A percentile compares a stretch with the other conserved stretches of the same genome.
These are phyloP conservation scores for Meteorus colon DNA, from an alignment of 2,888 invertebrate species.

Conservation along the genomic window DNA sequence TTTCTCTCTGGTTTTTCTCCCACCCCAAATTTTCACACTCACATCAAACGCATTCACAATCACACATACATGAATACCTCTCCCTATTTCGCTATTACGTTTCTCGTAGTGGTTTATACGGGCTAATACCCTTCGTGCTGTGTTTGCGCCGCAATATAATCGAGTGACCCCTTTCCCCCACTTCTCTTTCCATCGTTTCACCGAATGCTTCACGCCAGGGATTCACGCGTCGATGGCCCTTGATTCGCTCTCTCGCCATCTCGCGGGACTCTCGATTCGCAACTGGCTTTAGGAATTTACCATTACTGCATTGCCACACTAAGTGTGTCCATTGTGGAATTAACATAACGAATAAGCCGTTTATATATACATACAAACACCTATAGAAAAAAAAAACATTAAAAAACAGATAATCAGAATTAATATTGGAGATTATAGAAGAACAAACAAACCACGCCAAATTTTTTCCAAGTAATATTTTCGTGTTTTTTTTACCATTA, in stretches of 20 bases:
- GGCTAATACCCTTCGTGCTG: constrained; percentile 29
- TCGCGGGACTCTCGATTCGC: constrained; percentile 33
- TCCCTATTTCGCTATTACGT: neutral
- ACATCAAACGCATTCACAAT: neutral
- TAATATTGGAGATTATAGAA: neutral
- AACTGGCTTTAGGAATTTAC: constrained; percentile 32
- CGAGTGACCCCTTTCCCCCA: constrained; percentile 19
- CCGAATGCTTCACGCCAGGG: constrained; percentile 31
- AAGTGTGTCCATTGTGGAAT: constrained; percentile 6
- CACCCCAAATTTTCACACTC: neutral
- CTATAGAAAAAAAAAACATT: neutral
- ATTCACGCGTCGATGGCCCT: constrained; percentile 33
- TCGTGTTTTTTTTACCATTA: neutral
- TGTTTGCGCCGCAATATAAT: constrained; percentile 37
- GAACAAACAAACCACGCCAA: neutral
- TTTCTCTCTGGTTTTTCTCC: neutral
- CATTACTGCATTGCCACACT: constrained; percentile 23
- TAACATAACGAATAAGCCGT: constrained; percentile 3
- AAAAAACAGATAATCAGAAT: neutral
- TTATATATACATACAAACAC: neutral
- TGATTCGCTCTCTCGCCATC: constrained; percentile 30
- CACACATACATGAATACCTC: neutral
- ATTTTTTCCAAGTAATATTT: neutral
- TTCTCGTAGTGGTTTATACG: constrained; percentile 24
- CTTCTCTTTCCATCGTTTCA: neutral